phyloP scores from a whole-genome alignment of 2,888 invertebrate genomes.

The Microctonus brassicae region DNA sequence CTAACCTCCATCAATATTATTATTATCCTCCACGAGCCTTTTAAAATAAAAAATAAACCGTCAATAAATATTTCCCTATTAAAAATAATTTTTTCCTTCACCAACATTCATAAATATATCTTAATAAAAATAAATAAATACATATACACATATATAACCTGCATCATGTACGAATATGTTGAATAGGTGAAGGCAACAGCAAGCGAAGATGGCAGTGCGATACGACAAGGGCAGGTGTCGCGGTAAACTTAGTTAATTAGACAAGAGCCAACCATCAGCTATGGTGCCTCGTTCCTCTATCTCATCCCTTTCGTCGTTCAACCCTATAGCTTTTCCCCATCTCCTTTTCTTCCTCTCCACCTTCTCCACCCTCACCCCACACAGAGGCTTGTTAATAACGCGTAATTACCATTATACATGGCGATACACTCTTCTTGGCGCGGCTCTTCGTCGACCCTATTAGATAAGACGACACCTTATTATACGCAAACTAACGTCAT shows the following conservation, averaged over 20 bases:
- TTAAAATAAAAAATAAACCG: too few species aligned
- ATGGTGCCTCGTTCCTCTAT: neutral
- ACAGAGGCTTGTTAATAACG: slow-evolving; percentile 70
- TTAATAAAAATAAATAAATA: too few species aligned
- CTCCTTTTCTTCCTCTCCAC: slow-evolving; percentile 34
- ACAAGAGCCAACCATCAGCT: slow-evolving; percentile 68
- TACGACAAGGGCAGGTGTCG: slow-evolving; percentile 68
- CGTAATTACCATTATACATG: slow-evolving; percentile 70
- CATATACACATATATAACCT: too few species aligned
- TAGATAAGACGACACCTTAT: slow-evolving; percentile 71
- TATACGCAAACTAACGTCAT: slow-evolving; percentile 63
- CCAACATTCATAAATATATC: too few species aligned
- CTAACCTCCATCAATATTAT: too few species aligned
- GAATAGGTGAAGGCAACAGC: slow-evolving; percentile 49
- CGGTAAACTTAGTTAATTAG: slow-evolving; percentile 71
- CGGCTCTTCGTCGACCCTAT: slow-evolving; percentile 62
- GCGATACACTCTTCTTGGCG: slow-evolving; percentile 68
- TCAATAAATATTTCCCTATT: too few species aligned
- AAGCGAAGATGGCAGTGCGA: slow-evolving; percentile 60
- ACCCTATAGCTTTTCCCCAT: too few species aligned
- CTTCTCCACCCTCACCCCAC: slow-evolving; percentile 45
- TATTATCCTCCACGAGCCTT: too few species aligned
- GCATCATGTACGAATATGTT: neutral
- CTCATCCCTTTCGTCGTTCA: slow-evolving; percentile 23
- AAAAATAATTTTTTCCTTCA: too few species aligned